Base-by-base conservation (phyloP, 2,888 invertebrate species). In the Ditula angustiorana region DNA sequence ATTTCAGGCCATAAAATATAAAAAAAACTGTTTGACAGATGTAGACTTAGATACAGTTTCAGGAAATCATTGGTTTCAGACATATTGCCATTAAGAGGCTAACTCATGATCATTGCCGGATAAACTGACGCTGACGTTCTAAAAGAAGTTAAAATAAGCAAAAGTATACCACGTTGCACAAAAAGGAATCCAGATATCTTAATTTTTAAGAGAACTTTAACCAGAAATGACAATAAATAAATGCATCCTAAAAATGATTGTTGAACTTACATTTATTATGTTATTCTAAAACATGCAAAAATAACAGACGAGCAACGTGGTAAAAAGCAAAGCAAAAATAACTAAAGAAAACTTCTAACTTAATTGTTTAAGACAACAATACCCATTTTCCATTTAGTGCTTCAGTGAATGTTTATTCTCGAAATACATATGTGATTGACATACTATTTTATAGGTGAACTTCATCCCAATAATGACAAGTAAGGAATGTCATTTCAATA, bases 381-480 rank as follows among this genome's bases (percentile, higher is more conserved):
- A 46, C 57, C 57, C 61, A n/a, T n/a, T n/a, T 47, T 23, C 35
- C 61, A 10, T 35, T 50, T 35, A 53, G 47, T 41, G 52, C 52
- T 58, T 58, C 13, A 61, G 41, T 41, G 16, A 53, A 41, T n/a
- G n/a, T n/a, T 23, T 50, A 62, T 21, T 37, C 16, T 7, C 26
- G 23, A 13, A 63, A 60, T 60, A 53, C n/a, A n/a, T n/a, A 63
- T 58, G 70, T 71, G 74, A n/a, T n/a, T n/a, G n/a, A 76, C 75
- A 59, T 69, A 74, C 72, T 75, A 80, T 85, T 88, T 86, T 86
- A 88, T 87, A 87, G 88, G 87, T 88, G 87, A 88, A 85, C 74
- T 77, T 44, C 46, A 70, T 69, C 66, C 53, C 73, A 72, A 66
- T 69, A 68, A 74, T 77, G 74, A 79, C 75, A 75, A 67, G 55